Evolutionary conservation across 2,888 invertebrate genomes (phyloP), one percentile per base, ranked within the genome.

Genomic region (Coecobrya sp.): DNA sequence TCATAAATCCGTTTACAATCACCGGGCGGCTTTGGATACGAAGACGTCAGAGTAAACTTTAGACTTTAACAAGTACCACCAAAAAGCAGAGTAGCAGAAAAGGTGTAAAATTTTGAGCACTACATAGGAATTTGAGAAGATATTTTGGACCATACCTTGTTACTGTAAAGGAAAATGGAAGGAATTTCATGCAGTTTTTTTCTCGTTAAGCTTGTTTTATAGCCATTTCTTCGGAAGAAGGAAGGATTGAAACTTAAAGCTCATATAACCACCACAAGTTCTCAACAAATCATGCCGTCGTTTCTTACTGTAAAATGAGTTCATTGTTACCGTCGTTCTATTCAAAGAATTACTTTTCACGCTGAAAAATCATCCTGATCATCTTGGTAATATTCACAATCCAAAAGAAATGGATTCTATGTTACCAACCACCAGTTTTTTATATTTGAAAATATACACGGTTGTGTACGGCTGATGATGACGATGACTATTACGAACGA

Each of bases 311-410:
- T 36, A 70, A 70, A 42, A 42, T 70, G 19, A 70, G 70, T 70
- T 70, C 42, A 70, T 70, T 70, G 42, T 70, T 70, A 70, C 36
- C n/a, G n/a, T 70, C 36, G 13, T 16, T 30, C 70, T 55, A 59
- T 79, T 62, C 62, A 79, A 62, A 45, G 79, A 88, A 76, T 88
- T 62, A n/a, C 45, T 88, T 88, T 88, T 76, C 79, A 79, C 16
- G 73, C 49, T 49, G 62, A 65, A 88, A 76, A 79, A 76, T 76
- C 70, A 45, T 84, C 55, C 22, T 49, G 22, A 49, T 45, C 79
- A 52, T 79, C 79, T 27, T 49, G 45, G 13, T 27, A 68, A 27
- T 68, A 70, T 36, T 70, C 70, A 70, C 70, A 70, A 70, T 70
- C 70, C 36, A 19, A 62, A 8, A 62, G 62, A 62, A 19, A 68